Conservation (phyloP, 1,140 invertebrate genomes). For the Eufriesea mexicana region DNA sequence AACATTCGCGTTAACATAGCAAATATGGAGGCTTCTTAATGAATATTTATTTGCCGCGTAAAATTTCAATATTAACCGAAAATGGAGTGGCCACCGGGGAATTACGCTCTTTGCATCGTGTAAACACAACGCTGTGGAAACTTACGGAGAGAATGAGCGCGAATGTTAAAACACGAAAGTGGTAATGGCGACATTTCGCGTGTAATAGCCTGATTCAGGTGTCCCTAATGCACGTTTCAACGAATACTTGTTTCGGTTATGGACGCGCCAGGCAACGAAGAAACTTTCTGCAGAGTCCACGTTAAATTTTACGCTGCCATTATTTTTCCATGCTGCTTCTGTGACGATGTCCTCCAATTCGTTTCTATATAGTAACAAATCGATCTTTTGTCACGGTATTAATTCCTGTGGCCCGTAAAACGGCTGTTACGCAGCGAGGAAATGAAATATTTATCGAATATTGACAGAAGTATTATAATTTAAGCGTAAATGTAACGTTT, state of each 20-base stretch:
- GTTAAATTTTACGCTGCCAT: not conserved
- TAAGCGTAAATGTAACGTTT: too few species aligned
- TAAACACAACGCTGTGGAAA: not conserved
- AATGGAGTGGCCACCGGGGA: not conserved
- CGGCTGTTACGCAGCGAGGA: too few species aligned
- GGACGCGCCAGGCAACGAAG: constrained; percentile 1
- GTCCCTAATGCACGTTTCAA: constrained; percentile 22
- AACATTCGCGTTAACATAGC: not conserved
- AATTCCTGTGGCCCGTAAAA: too few species aligned
- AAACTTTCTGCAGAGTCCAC: not conserved
- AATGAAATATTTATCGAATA: too few species aligned
- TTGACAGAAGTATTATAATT: too few species aligned
- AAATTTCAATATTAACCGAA: constrained; percentile 7
- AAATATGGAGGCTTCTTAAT: not conserved
- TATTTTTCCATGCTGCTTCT: not conserved
- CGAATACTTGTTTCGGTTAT: constrained; percentile 15
- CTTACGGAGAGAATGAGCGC: not conserved
- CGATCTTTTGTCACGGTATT: too few species aligned
- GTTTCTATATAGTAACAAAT: not conserved
- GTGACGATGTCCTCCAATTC: not conserved
- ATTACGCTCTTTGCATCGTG: not conserved
- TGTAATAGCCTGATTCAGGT: constrained; percentile 28
- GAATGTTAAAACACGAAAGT: constrained; percentile 8
- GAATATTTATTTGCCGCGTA: not conserved
- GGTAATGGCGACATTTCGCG: constrained; percentile 26